Percentiles rank a stretch among this genome's conserved stretches.
These are phyloP conservation scores for Agraylea sexmaculata DNA, from an alignment of 1,140 invertebrate species.

Conservation along the genomic window DNA sequence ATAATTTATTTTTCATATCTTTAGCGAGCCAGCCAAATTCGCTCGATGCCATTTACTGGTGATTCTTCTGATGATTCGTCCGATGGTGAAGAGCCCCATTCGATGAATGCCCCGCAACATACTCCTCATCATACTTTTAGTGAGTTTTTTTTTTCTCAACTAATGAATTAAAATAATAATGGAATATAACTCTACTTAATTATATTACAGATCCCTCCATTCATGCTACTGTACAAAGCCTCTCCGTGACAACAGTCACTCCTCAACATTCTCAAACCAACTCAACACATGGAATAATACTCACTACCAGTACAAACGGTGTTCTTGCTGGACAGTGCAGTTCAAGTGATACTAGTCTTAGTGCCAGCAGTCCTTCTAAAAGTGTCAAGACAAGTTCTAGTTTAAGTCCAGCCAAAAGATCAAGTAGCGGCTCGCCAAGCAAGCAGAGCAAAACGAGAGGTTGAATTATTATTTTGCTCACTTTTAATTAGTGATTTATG, in stretches of 20 bases:
- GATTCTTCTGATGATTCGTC: conserved; percentile 92
- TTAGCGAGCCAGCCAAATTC: conserved; percentile 85
- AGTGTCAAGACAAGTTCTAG: conserved; percentile 74
- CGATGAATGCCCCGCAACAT: conserved; percentile 34
- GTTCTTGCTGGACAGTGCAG: conserved; percentile 27
- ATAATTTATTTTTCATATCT: conserved; percentile 19
- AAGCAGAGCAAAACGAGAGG: conserved; percentile 59
- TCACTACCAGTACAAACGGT: conserved; percentile 32
- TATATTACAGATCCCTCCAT: conserved; percentile 26
- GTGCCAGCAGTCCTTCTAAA: conserved; percentile 67
- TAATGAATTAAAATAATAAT: conserved; percentile 12
- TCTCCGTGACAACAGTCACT: conserved; percentile 23
- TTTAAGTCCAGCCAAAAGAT: conserved; percentile 70
- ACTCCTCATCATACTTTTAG: conserved; percentile 35
- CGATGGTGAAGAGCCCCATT: conserved; percentile 64
- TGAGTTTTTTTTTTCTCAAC: conserved; percentile 17
- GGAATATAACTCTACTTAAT: conserved; percentile 4
- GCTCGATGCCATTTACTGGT: conserved; percentile 88
- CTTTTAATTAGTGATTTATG: conserved; percentile 3
- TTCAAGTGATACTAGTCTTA: conserved; percentile 43
- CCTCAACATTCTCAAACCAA: conserved; percentile 28
- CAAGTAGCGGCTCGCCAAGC: conserved; percentile 70
- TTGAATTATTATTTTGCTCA: conserved; percentile 21
- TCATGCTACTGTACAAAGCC: conserved; percentile 34
- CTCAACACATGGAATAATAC: conserved; percentile 30